Evolutionary conservation across 2,113 vertebrate genomes (phyloP), one percentile per base, ranked within the genome.

Genomic region (Apeltes quadracus): DNA sequence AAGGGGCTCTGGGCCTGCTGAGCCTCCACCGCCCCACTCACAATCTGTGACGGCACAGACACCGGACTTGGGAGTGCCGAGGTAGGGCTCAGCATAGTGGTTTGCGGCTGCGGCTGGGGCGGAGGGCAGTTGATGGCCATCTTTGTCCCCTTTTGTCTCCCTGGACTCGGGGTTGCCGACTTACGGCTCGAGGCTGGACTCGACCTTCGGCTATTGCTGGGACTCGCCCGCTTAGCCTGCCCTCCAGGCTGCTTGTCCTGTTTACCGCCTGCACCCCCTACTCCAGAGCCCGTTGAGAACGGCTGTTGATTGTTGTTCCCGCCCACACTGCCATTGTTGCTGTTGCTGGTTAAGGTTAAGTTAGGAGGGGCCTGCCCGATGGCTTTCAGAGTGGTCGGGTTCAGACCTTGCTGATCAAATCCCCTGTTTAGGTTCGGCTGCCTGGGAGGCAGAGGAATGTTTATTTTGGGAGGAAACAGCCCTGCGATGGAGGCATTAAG

Each of bases 351-450:
- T 62, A 94, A 72, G 80, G 73, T 82, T 62, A 98, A 90, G 88
- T 90, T 96, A 58, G 96, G 95, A 54, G 97, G 98, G 41, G 96
- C 97, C 90, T 99, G 98, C 23, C 98, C 98, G 23, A 99, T 99
- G 72, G 97, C 98, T 92, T 99, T 99, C 68, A 99, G 88, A 80
- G 98, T 99, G 76, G 98, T 99, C 81, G 98, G 98, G 85, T 99
- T 99, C 75, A 99, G 93, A 81, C 98, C 98, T 83, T 99, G 98
- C 84, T 99, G 98, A 92, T 99, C 98, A 94, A 99, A 98, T 32
- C 96, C 97, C 84, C 97, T 93, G 62, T 94, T 98, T 81, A 97
- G 91, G 87, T 93, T 97, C 66, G 96, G 95, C 78, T 94, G 94
- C 84, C 97, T 93, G 7, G 97, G 97, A 88, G 97, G 98, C 79